Conservation (phyloP, 53 echinoderm and acorn worm genomes). For the Apostichopus leukothele region DNA sequence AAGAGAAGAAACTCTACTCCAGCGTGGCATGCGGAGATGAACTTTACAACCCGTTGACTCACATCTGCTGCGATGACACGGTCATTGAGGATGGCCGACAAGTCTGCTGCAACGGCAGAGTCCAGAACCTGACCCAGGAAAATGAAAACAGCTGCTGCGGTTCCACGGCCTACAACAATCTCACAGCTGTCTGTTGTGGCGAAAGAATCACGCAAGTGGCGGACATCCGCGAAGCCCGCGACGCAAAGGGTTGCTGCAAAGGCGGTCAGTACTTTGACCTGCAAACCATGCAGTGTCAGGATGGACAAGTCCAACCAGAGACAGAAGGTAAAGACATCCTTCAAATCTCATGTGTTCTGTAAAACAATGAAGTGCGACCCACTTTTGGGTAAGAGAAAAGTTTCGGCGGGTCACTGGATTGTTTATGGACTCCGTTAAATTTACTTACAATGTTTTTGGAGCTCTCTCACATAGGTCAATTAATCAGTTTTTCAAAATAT, state of each 20-base stretch:
- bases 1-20: background rate
- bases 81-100: background rate
- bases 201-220: background rate
- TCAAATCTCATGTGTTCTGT: too few species aligned
- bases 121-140: background rate
- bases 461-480: too few species aligned
- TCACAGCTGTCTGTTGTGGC: slow-evolving; percentile 56
- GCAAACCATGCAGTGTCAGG: slow-evolving; percentile 14
- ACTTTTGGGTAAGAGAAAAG: too few species aligned
- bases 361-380: too few species aligned
- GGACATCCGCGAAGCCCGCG: background rate
- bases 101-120: slow-evolving; percentile 16
- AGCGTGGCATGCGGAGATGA: background rate
- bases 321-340: too few species aligned
- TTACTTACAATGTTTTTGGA: too few species aligned
- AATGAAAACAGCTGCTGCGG: slow-evolving; percentile 50
- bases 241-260: slow-evolving; percentile 8
- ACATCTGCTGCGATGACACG: slow-evolving; percentile 4
- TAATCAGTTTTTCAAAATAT: too few species aligned
- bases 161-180: slow-evolving; percentile 33
- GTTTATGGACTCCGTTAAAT: too few species aligned
- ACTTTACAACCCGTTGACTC: background rate
- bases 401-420: too few species aligned
- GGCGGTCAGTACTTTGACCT: background rate
- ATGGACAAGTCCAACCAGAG: background rate